Percentiles rank a stretch among this genome's conserved stretches.
These are phyloP conservation scores for Scrobipalpa costella DNA, from an alignment of 2,888 invertebrate species.

Conservation along the genomic window DNA sequence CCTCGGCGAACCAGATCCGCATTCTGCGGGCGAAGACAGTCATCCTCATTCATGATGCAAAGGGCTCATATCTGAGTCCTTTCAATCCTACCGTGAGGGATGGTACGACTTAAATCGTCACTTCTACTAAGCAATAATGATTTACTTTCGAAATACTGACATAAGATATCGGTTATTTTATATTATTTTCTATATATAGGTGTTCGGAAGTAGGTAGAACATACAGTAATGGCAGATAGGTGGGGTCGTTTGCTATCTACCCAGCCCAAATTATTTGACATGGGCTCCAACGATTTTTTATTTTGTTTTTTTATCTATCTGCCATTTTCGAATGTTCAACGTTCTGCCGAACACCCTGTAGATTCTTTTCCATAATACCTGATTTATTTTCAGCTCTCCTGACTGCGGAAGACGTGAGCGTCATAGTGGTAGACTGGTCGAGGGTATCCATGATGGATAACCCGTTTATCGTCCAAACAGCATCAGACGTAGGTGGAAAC, in stretches of 20 bases:
- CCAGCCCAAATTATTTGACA: too few species aligned
- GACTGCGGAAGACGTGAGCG: slow-evolving; percentile 14
- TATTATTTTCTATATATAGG: too few species aligned
- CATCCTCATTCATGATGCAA: slow-evolving; percentile 4
- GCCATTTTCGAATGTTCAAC: too few species aligned
- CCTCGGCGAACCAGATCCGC: neutral
- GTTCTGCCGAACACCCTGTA: too few species aligned
- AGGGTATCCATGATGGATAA: neutral
- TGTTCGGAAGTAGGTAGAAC: too few species aligned
- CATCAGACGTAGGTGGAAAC: neutral
- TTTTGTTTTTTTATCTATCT: too few species aligned
- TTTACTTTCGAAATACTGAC: too few species aligned
- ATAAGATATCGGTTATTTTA: too few species aligned
- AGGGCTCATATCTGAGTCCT: neutral
- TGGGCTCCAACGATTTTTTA: too few species aligned
- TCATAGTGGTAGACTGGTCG: slow-evolving; percentile 20
- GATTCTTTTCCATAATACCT: neutral
- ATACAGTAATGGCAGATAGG: too few species aligned
- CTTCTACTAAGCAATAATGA: too few species aligned
- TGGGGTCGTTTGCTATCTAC: too few species aligned
- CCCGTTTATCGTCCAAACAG: neutral
- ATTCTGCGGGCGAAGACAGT: neutral
- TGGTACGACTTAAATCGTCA: neutral
- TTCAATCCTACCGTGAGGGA: slow-evolving; percentile 13
- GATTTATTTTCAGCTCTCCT: slow-evolving; percentile 12